Evolutionary conservation across 2,888 invertebrate genomes (phyloP).

Genomic region (Brachyopa scutellaris): DNA sequence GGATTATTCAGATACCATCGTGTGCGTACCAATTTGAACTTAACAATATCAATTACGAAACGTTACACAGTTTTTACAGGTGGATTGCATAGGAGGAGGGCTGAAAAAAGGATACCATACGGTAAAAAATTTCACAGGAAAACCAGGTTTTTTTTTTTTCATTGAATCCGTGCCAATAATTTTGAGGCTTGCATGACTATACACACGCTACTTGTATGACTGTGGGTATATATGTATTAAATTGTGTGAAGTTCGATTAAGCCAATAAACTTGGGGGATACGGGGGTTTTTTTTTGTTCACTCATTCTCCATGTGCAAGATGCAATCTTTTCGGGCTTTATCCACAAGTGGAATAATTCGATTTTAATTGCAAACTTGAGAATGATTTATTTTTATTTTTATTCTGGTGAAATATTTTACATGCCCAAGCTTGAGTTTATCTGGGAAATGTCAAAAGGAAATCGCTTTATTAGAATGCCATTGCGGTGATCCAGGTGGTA

Average conservation of each 20-base stretch:
- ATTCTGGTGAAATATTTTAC: constrained; percentile 12
- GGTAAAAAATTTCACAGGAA: too few species aligned
- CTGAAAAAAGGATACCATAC: constrained; percentile 8
- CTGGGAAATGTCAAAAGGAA: not conserved
- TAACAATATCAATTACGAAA: constrained; percentile 61
- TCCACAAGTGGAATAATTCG: constrained; percentile 68
- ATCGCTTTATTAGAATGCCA: not conserved
- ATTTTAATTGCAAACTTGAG: constrained; percentile 71
- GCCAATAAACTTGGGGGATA: constrained; percentile 61
- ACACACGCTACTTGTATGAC: not conserved
- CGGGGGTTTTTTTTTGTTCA: not conserved
- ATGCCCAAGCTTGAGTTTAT: constrained; percentile 1
- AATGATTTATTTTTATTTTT: constrained; percentile 62
- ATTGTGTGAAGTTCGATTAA: constrained; percentile 54
- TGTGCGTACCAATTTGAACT: constrained; percentile 40
- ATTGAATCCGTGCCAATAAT: constrained; percentile 65
- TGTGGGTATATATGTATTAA: not conserved
- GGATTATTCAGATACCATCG: constrained; percentile 24
- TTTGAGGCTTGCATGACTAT: constrained; percentile 27
- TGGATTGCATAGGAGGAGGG: not conserved
- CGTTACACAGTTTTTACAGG: constrained; percentile 58
- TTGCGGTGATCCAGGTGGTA: not conserved
- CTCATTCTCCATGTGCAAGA: constrained; percentile 48
- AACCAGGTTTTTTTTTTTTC: not conserved
- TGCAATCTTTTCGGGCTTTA: constrained; percentile 63